Evolutionary conservation across 2,888 invertebrate genomes (phyloP), one percentile per base, ranked within the genome.

Genomic region (Pristionchus fissidentatus): DNA sequence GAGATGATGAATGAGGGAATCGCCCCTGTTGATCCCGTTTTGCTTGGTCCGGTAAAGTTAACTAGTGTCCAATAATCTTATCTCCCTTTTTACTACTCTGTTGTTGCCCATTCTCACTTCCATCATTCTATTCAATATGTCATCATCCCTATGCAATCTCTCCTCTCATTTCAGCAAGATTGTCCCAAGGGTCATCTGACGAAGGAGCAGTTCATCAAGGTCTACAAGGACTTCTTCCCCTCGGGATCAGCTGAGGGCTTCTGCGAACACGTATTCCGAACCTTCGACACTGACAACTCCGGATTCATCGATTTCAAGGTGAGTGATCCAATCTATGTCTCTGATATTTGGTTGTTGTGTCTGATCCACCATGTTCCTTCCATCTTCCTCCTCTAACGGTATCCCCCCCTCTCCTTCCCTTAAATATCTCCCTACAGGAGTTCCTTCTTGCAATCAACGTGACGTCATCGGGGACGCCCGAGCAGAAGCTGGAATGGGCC

Each of bases 401-500:
- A 26, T 49, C 49, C 8, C 26, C 22, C 73, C n/a, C 29, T 46
- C 26, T 26, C 73, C 43, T 73, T 3, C 46, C 43, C 26, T 26
- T 35, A 66, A 66, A 35, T 13, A 22, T 57, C 41, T 49, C 29
- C 32, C 49, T 32, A 84, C 87, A 92, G 96, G 97, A 97, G 95
- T 97, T 97, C 94, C 95, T 97, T 92, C 95, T 97, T 93, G 98
- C 98, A 93, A 97, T 98, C 93, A 97, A 97, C 94, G 97, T 98
- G 84, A 98, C 97, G 90, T 97, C 97, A 90, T 97, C 97, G 92
- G 97, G 97, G 87, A 97, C 97, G 88, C 97, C 97, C 41, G 97
- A 98, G 93, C 97, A 98, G 93, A 98, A 98, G 94, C 95, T 98
- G 88, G 97, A 97, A 94, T 97, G 98, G 97, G 98, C 98, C 87